phyloP scores from a whole-genome alignment of 2,797 vertebrate genomes.

The Heterohyrax brucei region DNA sequence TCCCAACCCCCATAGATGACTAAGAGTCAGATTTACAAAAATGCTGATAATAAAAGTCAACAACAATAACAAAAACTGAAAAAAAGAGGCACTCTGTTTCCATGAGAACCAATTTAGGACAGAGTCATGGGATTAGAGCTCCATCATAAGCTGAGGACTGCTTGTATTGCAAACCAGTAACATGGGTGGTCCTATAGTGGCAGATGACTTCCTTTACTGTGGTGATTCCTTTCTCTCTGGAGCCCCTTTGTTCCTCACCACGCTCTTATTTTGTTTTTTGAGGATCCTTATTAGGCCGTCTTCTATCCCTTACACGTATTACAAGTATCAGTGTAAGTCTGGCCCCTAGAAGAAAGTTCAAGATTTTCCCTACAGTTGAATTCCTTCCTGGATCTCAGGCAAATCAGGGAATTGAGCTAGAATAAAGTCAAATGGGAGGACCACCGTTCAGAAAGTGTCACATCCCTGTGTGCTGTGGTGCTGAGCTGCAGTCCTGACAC shows the following conservation, averaged over 20 bases:
- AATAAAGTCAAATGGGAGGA: not conserved
- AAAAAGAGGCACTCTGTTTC: too few relatives aligned
- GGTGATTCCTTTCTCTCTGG: not conserved
- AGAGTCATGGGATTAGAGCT: too few relatives aligned
- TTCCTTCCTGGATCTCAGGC: not conserved
- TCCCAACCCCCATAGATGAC: too few relatives aligned
- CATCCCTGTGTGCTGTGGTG: not conserved
- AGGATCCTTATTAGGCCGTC: not conserved
- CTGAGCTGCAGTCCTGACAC: not conserved
- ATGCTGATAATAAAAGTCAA: too few relatives aligned
- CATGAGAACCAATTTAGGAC: too few relatives aligned
- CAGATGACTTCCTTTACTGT: not conserved
- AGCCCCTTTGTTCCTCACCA: not conserved
- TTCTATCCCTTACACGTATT: conserved; percentile 15
- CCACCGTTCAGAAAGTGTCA: not conserved
- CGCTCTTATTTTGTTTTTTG: not conserved
- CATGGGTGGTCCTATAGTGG: not conserved
- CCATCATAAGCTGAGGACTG: not conserved
- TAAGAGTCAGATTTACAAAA: too few relatives aligned
- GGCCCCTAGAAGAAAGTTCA: not conserved
- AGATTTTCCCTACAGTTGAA: not conserved
- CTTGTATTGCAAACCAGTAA: not conserved
- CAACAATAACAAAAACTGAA: too few relatives aligned
- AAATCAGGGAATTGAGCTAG: not conserved
- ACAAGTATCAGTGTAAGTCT: not conserved